Conservation (phyloP, 2,113 vertebrate genomes). For the Excalfactoria chinensis region DNA sequence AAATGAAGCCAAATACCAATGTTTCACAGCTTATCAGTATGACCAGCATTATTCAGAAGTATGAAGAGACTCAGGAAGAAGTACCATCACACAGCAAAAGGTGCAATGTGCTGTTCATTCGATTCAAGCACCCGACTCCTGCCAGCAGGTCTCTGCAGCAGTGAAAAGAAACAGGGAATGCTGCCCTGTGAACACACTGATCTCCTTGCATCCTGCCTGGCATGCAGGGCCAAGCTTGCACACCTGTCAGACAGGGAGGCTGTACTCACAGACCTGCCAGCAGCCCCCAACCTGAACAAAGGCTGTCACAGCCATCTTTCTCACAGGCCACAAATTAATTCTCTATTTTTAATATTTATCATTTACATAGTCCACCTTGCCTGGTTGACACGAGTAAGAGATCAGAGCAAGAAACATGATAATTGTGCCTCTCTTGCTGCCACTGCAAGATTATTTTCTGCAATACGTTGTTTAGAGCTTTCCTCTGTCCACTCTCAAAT, state of each 20-base stretch:
- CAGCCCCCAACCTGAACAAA: background rate
- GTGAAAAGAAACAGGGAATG: background rate
- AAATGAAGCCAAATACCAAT: background rate
- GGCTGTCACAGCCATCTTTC: background rate
- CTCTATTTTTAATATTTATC: background rate
- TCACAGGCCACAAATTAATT: background rate
- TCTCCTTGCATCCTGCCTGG: accelerated
- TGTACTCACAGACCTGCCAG: background rate
- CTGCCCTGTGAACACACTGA: background rate
- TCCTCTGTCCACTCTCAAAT: background rate
- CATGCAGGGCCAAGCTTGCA: accelerated
- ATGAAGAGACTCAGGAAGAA: background rate
- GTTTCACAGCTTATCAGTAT: background rate
- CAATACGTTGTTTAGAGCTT: background rate
- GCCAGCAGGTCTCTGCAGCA: too few relatives aligned
- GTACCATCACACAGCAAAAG: background rate
- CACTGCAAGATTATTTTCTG: background rate
- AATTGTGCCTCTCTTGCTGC: background rate
- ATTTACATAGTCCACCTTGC: background rate
- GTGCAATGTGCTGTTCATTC: background rate
- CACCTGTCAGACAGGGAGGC: accelerated
- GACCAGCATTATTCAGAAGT: background rate
- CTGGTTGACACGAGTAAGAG: background rate
- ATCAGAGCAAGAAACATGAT: background rate
- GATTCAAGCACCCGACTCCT: background rate